These are phyloP conservation scores for Philaethria dido DNA, from an alignment of 2,888 invertebrate species.

Conservation along the genomic window DNA sequence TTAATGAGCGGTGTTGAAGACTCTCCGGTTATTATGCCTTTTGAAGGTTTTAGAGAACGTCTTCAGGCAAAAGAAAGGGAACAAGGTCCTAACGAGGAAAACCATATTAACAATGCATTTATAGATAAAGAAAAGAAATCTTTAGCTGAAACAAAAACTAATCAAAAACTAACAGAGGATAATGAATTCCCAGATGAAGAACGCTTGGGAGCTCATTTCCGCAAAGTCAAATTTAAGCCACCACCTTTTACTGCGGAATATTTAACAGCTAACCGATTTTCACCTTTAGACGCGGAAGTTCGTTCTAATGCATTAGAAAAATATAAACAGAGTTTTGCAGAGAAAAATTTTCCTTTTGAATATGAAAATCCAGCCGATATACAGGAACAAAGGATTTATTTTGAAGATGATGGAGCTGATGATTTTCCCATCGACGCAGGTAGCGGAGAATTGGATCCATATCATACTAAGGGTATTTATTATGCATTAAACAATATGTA, in stretches of 20 bases:
- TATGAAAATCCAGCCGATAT: slow-evolving; percentile 75
- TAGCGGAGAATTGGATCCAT: slow-evolving; percentile 71
- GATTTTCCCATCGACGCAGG: slow-evolving; percentile 71
- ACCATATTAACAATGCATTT: slow-evolving; percentile 50
- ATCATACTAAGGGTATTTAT: slow-evolving; percentile 63
- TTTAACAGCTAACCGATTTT: slow-evolving; percentile 68
- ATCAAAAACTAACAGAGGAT: slow-evolving; percentile 53
- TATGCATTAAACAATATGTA: neutral
- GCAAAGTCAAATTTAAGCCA: slow-evolving; percentile 69
- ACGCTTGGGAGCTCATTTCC: slow-evolving; percentile 76
- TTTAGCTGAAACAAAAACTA: slow-evolving; percentile 56
- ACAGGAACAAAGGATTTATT: slow-evolving; percentile 83
- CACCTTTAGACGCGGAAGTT: slow-evolving; percentile 74
- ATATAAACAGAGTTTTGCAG: slow-evolving; percentile 75
- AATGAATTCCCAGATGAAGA: slow-evolving; percentile 72
- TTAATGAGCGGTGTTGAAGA: slow-evolving; percentile 64
- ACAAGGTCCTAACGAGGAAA: slow-evolving; percentile 49
- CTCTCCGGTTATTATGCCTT: slow-evolving; percentile 69
- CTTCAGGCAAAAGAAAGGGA: slow-evolving; percentile 64
- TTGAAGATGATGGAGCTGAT: slow-evolving; percentile 79
- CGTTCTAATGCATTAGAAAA: slow-evolving; percentile 74
- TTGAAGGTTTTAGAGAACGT: slow-evolving; percentile 75
- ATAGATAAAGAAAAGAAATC: slow-evolving; percentile 74
- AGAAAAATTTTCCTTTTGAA: slow-evolving; percentile 78
- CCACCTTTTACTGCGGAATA: slow-evolving; percentile 74